These are phyloP conservation scores for Trematomus bernacchii DNA, from an alignment of 2,797 vertebrate genomes.

Conservation along the genomic window DNA sequence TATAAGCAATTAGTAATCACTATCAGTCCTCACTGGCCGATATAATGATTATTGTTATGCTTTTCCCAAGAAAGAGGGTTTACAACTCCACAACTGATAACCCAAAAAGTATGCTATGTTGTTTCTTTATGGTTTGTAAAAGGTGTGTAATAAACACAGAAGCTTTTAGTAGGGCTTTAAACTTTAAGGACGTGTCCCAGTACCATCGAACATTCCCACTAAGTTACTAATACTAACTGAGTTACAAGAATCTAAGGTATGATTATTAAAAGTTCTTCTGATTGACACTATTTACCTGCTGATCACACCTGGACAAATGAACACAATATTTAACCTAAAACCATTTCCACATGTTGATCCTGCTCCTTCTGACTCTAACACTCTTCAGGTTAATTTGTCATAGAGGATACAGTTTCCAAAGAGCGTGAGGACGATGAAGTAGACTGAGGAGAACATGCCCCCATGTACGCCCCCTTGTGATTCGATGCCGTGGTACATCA, in stretches of 20 bases:
- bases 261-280: neutral
- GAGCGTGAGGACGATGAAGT: conserved; percentile 96
- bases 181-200: neutral
- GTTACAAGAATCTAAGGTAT: neutral
- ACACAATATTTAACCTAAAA: too few species aligned
- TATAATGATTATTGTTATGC: neutral
- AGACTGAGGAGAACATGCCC: conserved; percentile 96
- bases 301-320: too few species aligned
- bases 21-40: neutral
- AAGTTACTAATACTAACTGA: neutral
- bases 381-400: neutral
- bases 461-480: conserved; percentile 93
- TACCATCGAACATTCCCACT: neutral
- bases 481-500: conserved; percentile 98
- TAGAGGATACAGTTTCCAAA: conserved; percentile 99
- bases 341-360: neutral
- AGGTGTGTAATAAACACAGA: neutral
- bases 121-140: neutral
- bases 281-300: neutral
- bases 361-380: neutral
- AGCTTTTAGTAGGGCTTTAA: neutral
- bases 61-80: neutral
- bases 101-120: too few species aligned
- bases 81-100: neutral
- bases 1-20: neutral